Base-by-base conservation (phyloP, 2,888 invertebrate species). In the Erebia aethiops region DNA sequence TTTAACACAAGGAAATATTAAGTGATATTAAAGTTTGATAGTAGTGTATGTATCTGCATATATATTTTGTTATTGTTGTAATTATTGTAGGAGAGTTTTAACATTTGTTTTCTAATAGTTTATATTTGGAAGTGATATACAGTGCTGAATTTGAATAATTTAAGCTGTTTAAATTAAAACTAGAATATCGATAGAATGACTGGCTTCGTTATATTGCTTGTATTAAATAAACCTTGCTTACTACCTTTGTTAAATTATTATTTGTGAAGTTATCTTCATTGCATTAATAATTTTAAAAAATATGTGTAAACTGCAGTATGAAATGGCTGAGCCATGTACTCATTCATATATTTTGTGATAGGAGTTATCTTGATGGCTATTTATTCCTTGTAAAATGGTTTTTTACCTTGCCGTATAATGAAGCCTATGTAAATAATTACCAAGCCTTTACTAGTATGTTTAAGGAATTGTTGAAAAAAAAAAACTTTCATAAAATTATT, bases 81-180 rank as follows among this genome's bases (percentile, higher is more conserved):
- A 89, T 89, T 89, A 89, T 90, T 89, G 89, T 91, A 91, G 92
- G 91, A 92, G 88, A 92, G 92, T 92, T 92, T 84, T 88, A 90
- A 89, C 88, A 88, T 87, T 90, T 91, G 87, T 90, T 92, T 91
- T 82, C 83, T 84, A 84, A 81, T 89, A 87, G 83, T 82, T 83
- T 87, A 83, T 85, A 85, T 84, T 83, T 82, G 80, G 82, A 87
- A 82, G 84, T 86, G 83, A 85, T 85, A 84, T 83, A 82, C 81
- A 82, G 81, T 82, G 84, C 84, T 84, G 82, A 82, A 80, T 79
- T 79, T 82, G 77, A 79, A 78, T 80, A 77, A 81, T 76, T 78
- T 82, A 82, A 82, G 83, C 83, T 81, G 80, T 84, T 87, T 88
- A 84, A 80, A 80, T 78, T 79, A 75, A 79, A 78, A 75, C 77